Evolutionary conservation across 2,888 invertebrate species (phyloP), one percentile per base, ranked within the genome.

Genomic region (Cryptocephalus primarius): DNA sequence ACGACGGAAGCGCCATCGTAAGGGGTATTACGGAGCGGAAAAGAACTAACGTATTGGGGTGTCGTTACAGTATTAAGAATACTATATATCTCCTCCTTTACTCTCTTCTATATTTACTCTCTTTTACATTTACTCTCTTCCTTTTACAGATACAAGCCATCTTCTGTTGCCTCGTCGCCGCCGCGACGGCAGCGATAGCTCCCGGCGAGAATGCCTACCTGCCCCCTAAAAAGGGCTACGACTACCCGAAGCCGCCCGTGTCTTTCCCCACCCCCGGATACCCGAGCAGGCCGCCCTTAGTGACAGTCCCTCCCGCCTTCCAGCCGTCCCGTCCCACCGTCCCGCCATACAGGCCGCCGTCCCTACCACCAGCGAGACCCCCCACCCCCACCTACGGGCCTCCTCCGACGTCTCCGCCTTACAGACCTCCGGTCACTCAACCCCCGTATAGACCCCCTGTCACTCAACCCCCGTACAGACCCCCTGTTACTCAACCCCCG

Each of bases 181-280:
- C 73, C 48, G 60, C 75, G 51, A 55, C 56, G 44, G 75, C 74
- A 52, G 72, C 78, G 55, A 74, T 77, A 44, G 72, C 76, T 40
- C 80, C 82, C 1, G 82, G 82, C 10, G 79, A 80, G 50, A 83
- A 85, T 64, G 82, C 82, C 46, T 88, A 88, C 70, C 76, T 88
- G 44, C 88, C 88, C 13, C 79, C 79, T 4, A 79, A 76, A 61
- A 80, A 81, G 56, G 85, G 85, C 11, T 88, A 88, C 69, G 76
- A 76, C 55, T 88, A 88, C 66, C 77, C 79, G n/a, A 76, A 75
- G 39, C 88, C 88, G 2, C 55, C 67, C 8, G 72, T 77, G 48
- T 77, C 82, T 0, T 81, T 81, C 68, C 56, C 62, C 38, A 57
- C 56, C 31, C 48, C 57, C 46, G 47, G 47, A 33, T 49, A 50